A percentile compares a stretch with the other conserved stretches of the same genome.
phyloP scores from a whole-genome alignment of 1,140 invertebrate genomes.

The Halictus rubicundus region DNA sequence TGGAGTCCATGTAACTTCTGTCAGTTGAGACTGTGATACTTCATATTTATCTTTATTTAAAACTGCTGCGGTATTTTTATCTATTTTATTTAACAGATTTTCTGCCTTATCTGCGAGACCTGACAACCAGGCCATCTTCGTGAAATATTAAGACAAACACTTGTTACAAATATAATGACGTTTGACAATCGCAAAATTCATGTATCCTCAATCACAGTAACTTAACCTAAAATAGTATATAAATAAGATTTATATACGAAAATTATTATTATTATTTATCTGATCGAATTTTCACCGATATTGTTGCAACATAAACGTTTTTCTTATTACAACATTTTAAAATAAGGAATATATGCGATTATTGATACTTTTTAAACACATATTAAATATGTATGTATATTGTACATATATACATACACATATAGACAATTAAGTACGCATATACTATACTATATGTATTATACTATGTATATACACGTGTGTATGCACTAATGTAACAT shows the following conservation, averaged over 20 bases:
- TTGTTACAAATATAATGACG: conserved; percentile 19
- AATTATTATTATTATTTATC: background rate
- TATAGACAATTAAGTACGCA: too few species aligned
- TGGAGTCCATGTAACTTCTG: conserved; percentile 72
- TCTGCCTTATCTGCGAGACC: conserved; percentile 92
- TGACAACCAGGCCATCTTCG: conserved; percentile 90
- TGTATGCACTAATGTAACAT: too few species aligned
- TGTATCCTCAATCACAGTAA: background rate
- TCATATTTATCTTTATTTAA: conserved; percentile 80
- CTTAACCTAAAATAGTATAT: conserved; percentile 32
- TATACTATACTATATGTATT: too few species aligned
- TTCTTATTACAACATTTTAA: background rate
- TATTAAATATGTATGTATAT: background rate
- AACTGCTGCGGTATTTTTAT: conserved; percentile 91
- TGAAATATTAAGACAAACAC: conserved; percentile 16
- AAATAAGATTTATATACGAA: background rate
- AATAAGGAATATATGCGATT: background rate
- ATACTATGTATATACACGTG: too few species aligned
- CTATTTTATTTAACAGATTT: conserved; percentile 91
- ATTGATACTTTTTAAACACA: background rate
- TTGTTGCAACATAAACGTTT: background rate
- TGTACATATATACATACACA: too few species aligned
- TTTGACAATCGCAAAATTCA: conserved; percentile 17
- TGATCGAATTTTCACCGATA: too few species aligned
- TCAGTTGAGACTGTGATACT: conserved; percentile 57